Evolutionary conservation across 1,140 invertebrate species (phyloP).

Genomic region (Tachypleus tridentatus): DNA sequence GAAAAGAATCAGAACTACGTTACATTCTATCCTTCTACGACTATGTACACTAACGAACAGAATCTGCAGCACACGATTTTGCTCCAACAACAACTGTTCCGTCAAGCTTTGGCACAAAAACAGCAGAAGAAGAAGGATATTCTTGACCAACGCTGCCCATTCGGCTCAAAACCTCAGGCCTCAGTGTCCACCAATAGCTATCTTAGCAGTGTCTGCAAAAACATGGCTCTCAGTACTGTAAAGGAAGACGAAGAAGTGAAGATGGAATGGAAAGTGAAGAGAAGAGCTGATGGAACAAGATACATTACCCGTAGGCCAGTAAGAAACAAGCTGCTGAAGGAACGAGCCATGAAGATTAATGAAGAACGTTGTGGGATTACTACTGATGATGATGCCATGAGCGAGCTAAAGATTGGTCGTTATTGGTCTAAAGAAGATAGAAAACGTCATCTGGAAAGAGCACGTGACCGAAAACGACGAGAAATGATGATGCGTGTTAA

Average conservation of each 20-base stretch:
- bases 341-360: constrained; percentile 51
- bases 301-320: constrained; percentile 63
- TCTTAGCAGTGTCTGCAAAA: neutral
- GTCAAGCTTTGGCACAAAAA: constrained; percentile 38
- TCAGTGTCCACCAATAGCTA: constrained; percentile 11
- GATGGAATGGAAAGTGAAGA: constrained; percentile 71
- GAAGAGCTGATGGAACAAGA: constrained; percentile 58
- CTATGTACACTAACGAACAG: constrained; percentile 59
- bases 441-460: constrained; percentile 57
- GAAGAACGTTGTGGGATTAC: constrained; percentile 58
- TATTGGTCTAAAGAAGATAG: constrained; percentile 71
- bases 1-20: constrained; percentile 29
- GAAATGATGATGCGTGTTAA: constrained; percentile 1
- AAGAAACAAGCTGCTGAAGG: constrained; percentile 52
- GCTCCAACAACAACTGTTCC: constrained; percentile 55
- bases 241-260: constrained; percentile 31
- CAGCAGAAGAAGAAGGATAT: constrained; percentile 24
- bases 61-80: constrained; percentile 59
- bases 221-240: constrained; percentile 1
- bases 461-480: constrained; percentile 44
- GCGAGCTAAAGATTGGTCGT: constrained; percentile 63
- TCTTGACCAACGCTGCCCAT: constrained; percentile 8
- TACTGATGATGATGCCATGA: constrained; percentile 68
- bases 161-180: constrained; percentile 14
- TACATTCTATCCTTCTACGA: constrained; percentile 33